These are phyloP conservation scores for Brachypalpus laphriformis DNA, from an alignment of 2,888 invertebrate genomes.

Conservation along the genomic window DNA sequence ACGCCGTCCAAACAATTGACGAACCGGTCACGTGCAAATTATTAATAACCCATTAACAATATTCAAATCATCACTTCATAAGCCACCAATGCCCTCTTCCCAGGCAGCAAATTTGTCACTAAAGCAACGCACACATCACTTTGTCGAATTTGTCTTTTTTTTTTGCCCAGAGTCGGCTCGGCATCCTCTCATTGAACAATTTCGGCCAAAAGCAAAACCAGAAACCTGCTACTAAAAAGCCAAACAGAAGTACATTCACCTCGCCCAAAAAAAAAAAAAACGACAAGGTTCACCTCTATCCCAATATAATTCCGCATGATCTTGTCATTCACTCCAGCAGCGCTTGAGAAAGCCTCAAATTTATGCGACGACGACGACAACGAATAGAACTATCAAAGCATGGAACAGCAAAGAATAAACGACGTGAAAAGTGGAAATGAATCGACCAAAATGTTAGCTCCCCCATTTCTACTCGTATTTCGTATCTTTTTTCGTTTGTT, in stretches of 20 bases:
- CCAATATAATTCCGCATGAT: conserved; percentile 59
- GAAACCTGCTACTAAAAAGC: conserved; percentile 37
- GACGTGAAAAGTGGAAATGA: conserved; percentile 24
- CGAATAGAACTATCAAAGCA: conserved; percentile 46
- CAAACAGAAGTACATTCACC: conserved; percentile 57
- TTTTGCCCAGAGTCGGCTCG: not conserved
- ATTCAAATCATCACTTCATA: conserved; percentile 24
- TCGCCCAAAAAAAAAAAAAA: conserved; percentile 19
- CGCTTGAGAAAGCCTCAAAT: conserved; percentile 55
- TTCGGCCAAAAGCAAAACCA: conserved; percentile 32
- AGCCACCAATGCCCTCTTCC: conserved; percentile 6
- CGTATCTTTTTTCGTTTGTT: conserved; percentile 3
- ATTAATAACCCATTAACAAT: conserved; percentile 47
- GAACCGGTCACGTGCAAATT: conserved; percentile 51
- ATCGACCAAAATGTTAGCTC: conserved; percentile 14
- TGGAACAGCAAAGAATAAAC: conserved; percentile 9
- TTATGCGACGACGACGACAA: conserved; percentile 31
- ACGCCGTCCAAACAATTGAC: conserved; percentile 15
- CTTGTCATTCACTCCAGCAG: conserved; percentile 58
- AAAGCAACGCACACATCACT: conserved; percentile 20
- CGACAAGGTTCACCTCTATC: conserved; percentile 43
- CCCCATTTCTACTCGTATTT: not conserved
- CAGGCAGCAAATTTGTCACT: conserved; percentile 29
- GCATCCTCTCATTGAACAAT: conserved; percentile 15
- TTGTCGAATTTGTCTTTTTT: conserved; percentile 17